A percentile compares a stretch with the other conserved stretches of the same genome.
These are phyloP conservation scores for Crocuta crocuta DNA, from an alignment of 2,113 vertebrate genomes.

Conservation along the genomic window DNA sequence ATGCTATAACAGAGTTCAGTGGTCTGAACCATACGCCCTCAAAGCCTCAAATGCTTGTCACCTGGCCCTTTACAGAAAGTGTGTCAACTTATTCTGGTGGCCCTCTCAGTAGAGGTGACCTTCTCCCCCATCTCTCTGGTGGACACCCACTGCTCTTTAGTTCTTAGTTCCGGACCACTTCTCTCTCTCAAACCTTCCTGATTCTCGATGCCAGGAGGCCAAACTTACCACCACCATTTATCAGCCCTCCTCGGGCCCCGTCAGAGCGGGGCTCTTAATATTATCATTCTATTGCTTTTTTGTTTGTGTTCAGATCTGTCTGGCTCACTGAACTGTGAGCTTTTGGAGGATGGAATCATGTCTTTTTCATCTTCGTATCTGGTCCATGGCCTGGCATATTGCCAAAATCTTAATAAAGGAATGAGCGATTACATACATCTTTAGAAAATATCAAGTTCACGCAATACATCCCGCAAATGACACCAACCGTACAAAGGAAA, in stretches of 20 bases:
- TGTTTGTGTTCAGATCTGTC: not conserved
- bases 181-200: not conserved
- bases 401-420: not conserved
- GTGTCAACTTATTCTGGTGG: not conserved
- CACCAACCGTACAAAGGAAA: not conserved
- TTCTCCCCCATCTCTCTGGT: not conserved
- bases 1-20: not conserved
- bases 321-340: not conserved
- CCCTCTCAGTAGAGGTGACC: no score
- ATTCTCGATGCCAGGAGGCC: not conserved
- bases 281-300: not conserved
- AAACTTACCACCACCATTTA: no score
- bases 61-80: not conserved
- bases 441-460: not conserved
- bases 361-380: not conserved
- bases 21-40: not conserved
- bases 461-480: accelerated
- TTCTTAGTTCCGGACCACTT: not conserved
- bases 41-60: not conserved
- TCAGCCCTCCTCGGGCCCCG: not conserved
- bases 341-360: not conserved
- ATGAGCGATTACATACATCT: not conserved
- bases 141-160: not conserved
- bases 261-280: not conserved
- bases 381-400: not conserved